Base-by-base conservation (phyloP, 2,797 vertebrate genomes). In the Mallotus villosus region DNA sequence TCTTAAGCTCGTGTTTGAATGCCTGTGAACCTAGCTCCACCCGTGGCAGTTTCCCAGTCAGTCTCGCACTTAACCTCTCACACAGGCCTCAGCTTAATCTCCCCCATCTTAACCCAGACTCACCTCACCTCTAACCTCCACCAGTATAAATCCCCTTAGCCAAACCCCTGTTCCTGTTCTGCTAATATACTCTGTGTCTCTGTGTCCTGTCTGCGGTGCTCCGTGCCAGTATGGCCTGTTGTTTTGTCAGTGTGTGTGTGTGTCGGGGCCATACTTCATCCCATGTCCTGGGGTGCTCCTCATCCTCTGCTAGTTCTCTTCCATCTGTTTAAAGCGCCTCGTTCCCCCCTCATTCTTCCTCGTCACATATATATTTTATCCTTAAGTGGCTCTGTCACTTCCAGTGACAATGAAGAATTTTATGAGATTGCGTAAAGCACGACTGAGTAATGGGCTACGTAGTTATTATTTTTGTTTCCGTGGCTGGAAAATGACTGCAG, bases 51-150 rank as follows among this genome's bases (percentile, higher is more conserved):
- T 85, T 78, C 71, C 70, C 77, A 73, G 60, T 71, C 37, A 11
- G 70, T 29, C 59, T 73, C 70, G 65, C 34, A 80, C 73, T 86
- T 87, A 81, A 87, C 85, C 86, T 79, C 79, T 77, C 67, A 25
- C 79, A 63, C 69, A 74, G 61, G 67, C 76, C 74, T 86, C 84
- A 79, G 81, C 81, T 80, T 59, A 69, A 14, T 71, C 79, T 78
- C 69, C 57, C 79, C 57, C 79, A 77, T 78, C 75, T 85, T 80
- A 84, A 19, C 70, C 74, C 25, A n/a, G 77, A 79, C 82, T 75
- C 78, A 72, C 74, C 65, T 78, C 77, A 76, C 77, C 82, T 77
- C 81, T 76, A 81, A 82, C 69, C 85, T 73, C 70, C 3, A 14
- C 34, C 1, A 37, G 63, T 46, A 70, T 82, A 86, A 86, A 87